Base-by-base conservation (phyloP, 2,113 vertebrate genomes). In the Chauna torquata region DNA sequence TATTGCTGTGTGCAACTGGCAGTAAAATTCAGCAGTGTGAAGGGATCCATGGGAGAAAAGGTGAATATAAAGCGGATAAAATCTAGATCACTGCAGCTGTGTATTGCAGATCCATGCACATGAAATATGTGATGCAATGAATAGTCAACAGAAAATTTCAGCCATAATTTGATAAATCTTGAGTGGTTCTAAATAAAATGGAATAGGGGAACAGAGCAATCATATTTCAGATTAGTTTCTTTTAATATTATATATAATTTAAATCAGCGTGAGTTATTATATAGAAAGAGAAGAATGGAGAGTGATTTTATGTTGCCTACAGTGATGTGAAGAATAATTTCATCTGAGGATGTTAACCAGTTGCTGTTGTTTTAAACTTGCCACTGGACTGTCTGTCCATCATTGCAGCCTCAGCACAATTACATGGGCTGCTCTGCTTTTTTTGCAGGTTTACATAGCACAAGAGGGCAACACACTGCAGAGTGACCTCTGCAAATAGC, bases 181-280 rank as follows among this genome's bases (percentile, higher is more conserved):
- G 38, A 84, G 69, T 89, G 30, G 6, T 71, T 93, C 58, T 78
- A 88, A 94, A 86, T 90, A 70, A 91, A 93, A 49, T 47, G 27
- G 44, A 85, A 68, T 28, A 59, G 58, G 72, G 75, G 36, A 91
- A 69, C 25, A 71, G 30, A 86, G 27, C 47, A 82, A 12, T 36
- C 12, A 13, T 79, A 71, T 93, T 91, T 96, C 69, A 93, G 44
- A 71, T 68, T 9, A 86, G 17, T 88, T 93, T 84, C 36, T 86
- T 49, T 82, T 57, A 59, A 27, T 44, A 64, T 19, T 19, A 36
- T 11, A 57, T 11, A 27, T 6, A 64, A 4, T 88, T 88, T 9
- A 17, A n/a, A 64, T 85, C 40, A 82, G 6, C 27, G 17, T 4
- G 3, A 79, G 2, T 32, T 82, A 62, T 47, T 83, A 80, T 2